phyloP scores from a whole-genome alignment of 2,797 vertebrate species.

The Bradypus variegatus region DNA sequence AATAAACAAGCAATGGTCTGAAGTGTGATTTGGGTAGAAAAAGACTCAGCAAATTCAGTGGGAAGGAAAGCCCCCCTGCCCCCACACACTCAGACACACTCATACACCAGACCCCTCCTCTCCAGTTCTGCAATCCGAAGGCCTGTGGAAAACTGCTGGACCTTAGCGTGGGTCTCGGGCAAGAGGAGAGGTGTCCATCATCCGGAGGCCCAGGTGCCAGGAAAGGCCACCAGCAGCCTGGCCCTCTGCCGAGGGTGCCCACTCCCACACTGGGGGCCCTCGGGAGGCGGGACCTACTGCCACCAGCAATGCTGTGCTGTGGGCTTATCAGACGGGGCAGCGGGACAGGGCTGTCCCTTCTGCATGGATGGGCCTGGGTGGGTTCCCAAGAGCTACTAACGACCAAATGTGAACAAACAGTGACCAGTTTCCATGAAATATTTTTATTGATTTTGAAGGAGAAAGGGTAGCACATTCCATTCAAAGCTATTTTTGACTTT shows the following conservation, averaged over 20 bases:
- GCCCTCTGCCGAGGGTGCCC: not conserved
- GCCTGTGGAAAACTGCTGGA: not conserved
- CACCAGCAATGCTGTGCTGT: not conserved
- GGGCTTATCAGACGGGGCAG: not conserved
- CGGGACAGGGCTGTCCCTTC: not conserved
- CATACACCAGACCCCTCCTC: not conserved
- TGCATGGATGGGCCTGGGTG: not conserved
- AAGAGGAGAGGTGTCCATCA: conserved; percentile 42
- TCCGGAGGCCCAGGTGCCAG: conserved; percentile 50
- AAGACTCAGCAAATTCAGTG: not conserved
- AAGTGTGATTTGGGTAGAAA: not conserved
- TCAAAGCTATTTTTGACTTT: conserved; percentile 5
- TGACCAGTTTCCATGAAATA: conserved; percentile 69
- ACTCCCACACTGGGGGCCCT: conserved; percentile 10
- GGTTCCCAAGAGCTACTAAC: not conserved
- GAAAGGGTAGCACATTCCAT: conserved; percentile 58
- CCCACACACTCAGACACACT: not conserved
- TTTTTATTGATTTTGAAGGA: conserved; percentile 72
- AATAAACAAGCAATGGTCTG: not conserved
- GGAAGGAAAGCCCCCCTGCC: not conserved
- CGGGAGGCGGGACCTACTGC: not conserved
- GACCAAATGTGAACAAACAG: conserved; percentile 70
- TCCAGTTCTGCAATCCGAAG: not conserved
- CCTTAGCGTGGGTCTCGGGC: conserved; percentile 31
- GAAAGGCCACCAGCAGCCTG: not conserved